Evolutionary conservation across 2,888 invertebrate species (phyloP), one percentile per base, ranked within the genome.

Genomic region (Galeopsomyia nigrocyanea): DNA sequence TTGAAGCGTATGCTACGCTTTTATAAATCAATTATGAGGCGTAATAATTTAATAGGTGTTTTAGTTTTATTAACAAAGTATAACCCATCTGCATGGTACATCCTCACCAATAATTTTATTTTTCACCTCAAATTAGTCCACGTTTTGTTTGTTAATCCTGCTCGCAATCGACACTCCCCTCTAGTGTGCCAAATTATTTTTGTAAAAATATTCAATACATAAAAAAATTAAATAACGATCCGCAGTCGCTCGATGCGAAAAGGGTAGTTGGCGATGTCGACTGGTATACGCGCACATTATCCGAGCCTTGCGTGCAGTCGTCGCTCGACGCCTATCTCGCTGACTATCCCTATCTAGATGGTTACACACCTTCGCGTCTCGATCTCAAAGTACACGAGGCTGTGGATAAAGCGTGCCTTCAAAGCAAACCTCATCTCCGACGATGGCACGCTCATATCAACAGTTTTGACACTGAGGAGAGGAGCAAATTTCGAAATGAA

Each of bases 401-500:
- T 13, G 72, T 86, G 22, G 22, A 31, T 51, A 16, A 22, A 51
- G n/a, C 31, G 77, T 39, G 82, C 62, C 81, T 83, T 56, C 21
- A 63, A 1, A 79, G 71, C 21, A 77, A 77, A 74, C 82, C 83
- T 5, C 84, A 88, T 78, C 78, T 88, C 9, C 68, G 78, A 68
- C 83, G 88, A 17, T 88, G 88, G 88, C 82, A 82, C 68, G 79
- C 79, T 46, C 88, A 88, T 78, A 80, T 88, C 39, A 75, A 77
- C 49, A 84, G 84, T 65, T 87, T 83, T 74, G 80, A 69, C 47
- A 65, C 73, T 9, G 62, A 73, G 16, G 87, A 86, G 76, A 82
- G 75, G 73, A 77, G 76, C 16, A 21, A 31, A 14, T 82, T 86
- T 39, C 82, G 81, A 26, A 47, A 50, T 1, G 73, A 72, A 13